phyloP scores from a whole-genome alignment of 64 coral and sea anemone genomes.

The Pocillopora damicornis region DNA sequence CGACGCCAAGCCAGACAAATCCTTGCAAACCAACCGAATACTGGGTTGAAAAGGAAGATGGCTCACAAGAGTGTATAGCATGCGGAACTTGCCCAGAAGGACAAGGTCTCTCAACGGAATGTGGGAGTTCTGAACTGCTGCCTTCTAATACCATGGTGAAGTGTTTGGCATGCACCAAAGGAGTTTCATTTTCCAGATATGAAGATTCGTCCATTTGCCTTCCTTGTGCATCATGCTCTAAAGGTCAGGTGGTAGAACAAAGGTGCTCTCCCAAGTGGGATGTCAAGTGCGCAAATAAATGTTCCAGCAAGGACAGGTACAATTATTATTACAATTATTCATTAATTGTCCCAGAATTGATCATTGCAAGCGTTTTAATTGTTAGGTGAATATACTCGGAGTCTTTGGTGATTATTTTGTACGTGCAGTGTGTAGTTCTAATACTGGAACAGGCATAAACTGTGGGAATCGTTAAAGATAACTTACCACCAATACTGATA shows the following conservation, averaged over 20 bases:
- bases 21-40: background rate
- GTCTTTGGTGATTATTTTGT: too few relatives aligned
- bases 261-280: constrained; percentile 18
- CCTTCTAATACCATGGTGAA: background rate
- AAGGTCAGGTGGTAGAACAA: constrained; percentile 22
- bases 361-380: too few relatives aligned
- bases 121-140: background rate
- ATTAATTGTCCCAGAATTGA: too few relatives aligned
- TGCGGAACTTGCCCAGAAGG: background rate
- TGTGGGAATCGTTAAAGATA: too few relatives aligned
- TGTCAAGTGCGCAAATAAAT: constrained; percentile 17
- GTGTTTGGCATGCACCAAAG: constrained; percentile 11
- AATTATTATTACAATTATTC: background rate
- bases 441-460: too few relatives aligned
- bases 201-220: constrained; percentile 33
- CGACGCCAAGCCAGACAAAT: background rate
- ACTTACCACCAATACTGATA: too few relatives aligned
- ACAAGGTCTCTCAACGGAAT: background rate
- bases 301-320: constrained; percentile 27
- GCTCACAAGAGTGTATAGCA: background rate
- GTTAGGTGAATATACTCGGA: too few relatives aligned
- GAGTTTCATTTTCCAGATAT: constrained; percentile 3
- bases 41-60: background rate
- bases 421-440: too few relatives aligned
- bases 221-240: constrained; percentile 21